A percentile compares a stretch with the other conserved stretches of the same genome.
Evolutionary conservation across 1,140 invertebrate species (phyloP).

Genomic region (Ostrea denselamellosa): DNA sequence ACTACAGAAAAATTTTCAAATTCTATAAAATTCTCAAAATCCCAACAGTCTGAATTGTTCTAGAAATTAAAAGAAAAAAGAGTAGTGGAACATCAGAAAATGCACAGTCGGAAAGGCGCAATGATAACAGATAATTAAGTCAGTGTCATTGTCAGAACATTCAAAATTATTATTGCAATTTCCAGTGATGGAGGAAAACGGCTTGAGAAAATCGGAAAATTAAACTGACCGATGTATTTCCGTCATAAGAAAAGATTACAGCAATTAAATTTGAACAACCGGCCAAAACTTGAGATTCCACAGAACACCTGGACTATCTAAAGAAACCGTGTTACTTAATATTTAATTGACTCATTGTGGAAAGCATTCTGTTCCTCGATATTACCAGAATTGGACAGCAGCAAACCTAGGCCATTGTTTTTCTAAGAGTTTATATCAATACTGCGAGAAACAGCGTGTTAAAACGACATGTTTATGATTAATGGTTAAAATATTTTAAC

Average conservation of each 20-base stretch:
- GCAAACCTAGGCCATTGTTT: constrained; percentile 17
- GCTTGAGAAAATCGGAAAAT: neutral
- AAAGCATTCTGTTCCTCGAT: neutral
- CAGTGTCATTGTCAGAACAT: neutral
- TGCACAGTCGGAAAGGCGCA: too few relatives aligned
- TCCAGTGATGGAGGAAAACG: neutral
- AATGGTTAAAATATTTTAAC: constrained; percentile 36
- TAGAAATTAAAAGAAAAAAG: too few relatives aligned
- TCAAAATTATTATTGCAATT: neutral
- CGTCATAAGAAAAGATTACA: constrained; percentile 3
- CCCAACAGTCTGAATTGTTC: too few relatives aligned
- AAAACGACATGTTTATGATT: constrained; percentile 24
- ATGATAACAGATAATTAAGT: too few relatives aligned
- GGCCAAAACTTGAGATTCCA: neutral
- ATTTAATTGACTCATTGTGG: constrained; percentile 21
- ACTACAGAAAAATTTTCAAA: too few relatives aligned
- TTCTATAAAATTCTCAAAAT: too few relatives aligned
- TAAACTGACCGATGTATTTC: neutral
- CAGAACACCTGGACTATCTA: constrained; percentile 25
- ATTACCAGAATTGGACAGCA: neutral
- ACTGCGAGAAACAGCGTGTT: neutral
- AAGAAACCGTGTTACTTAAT: constrained; percentile 25
- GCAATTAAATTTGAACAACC: neutral
- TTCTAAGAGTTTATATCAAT: constrained; percentile 5
- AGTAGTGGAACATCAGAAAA: too few relatives aligned